These are phyloP conservation scores for Belgica antarctica DNA, from an alignment of 2,888 invertebrate genomes.

Conservation along the genomic window DNA sequence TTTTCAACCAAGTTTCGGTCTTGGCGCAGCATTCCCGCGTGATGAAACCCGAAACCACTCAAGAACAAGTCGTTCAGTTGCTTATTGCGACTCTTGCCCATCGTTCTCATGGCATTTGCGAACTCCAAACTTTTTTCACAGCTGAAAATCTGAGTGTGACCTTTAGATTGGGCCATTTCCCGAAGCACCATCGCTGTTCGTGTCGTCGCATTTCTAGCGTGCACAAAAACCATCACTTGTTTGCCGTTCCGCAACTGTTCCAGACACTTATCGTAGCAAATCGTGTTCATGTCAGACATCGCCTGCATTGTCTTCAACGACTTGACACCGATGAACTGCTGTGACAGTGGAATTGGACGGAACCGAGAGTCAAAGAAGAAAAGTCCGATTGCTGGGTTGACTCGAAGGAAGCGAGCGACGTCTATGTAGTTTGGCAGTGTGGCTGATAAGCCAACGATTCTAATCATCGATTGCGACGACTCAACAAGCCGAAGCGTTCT, in stretches of 20 bases:
- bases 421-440: constrained; percentile 97
- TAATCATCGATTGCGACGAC: constrained; percentile 88
- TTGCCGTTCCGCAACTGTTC: constrained; percentile 85
- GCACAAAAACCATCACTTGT: constrained; percentile 97
- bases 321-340: constrained; percentile 86
- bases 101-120: constrained; percentile 68
- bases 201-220: constrained; percentile 94
- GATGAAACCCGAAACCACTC: constrained; percentile 90
- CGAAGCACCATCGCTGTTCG: constrained; percentile 80
- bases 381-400: constrained; percentile 86
- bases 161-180: constrained; percentile 75
- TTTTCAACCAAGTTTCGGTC: constrained; percentile 89
- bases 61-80: constrained; percentile 79
- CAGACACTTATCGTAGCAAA: constrained; percentile 88
- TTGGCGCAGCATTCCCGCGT: constrained; percentile 88
- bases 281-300: constrained; percentile 79
- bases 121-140: constrained; percentile 64
- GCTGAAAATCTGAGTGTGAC: constrained; percentile 68
- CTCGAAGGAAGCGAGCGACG: constrained; percentile 90
- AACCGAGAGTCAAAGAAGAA: constrained; percentile 94
- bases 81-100: constrained; percentile 74
- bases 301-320: constrained; percentile 61
- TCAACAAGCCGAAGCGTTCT: constrained; percentile 90
- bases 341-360: constrained; percentile 90
- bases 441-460: constrained; percentile 95